Evolutionary conservation across 2,888 invertebrate genomes (phyloP).

Genomic region (Lutraria lutraria): DNA sequence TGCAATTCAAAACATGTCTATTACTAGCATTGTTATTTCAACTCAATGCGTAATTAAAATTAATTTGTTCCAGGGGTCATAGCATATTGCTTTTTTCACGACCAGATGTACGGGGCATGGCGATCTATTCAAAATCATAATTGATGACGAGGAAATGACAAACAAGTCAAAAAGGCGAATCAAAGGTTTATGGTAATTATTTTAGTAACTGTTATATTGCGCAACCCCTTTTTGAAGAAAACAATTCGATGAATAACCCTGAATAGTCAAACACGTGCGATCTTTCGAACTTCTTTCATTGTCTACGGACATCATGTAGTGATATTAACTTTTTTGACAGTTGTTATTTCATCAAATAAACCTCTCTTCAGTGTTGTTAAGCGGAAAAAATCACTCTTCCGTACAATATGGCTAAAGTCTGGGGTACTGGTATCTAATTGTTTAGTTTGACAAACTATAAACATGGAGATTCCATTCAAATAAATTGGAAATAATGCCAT

Average conservation of each 20-base stretch:
- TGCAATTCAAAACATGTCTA: slow-evolving; percentile 18
- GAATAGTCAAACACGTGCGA: slow-evolving; percentile 53
- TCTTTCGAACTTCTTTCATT: slow-evolving; percentile 43
- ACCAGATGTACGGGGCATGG: slow-evolving; percentile 56
- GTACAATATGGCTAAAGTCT: slow-evolving; percentile 37
- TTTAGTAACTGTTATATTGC: slow-evolving; percentile 51
- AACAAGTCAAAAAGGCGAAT: slow-evolving; percentile 55
- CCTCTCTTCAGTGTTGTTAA: slow-evolving; percentile 29
- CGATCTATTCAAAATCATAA: slow-evolving; percentile 50
- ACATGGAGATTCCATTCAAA: background rate
- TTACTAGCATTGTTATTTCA: slow-evolving; percentile 7
- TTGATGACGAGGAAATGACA: slow-evolving; percentile 37
- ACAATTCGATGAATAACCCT: slow-evolving; percentile 50
- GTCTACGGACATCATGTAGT: slow-evolving; percentile 41
- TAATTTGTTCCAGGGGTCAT: slow-evolving; percentile 51
- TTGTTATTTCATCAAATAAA: slow-evolving; percentile 54
- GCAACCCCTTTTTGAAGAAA: slow-evolving; percentile 53
- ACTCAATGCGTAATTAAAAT: slow-evolving; percentile 47
- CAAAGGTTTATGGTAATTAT: slow-evolving; percentile 50
- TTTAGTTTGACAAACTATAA: slow-evolving; percentile 13
- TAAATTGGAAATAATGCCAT: background rate
- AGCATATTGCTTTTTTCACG: slow-evolving; percentile 53
- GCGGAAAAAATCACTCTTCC: slow-evolving; percentile 35
- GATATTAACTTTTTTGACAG: slow-evolving; percentile 58
- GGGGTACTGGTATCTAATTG: background rate